phyloP scores from a whole-genome alignment of 2,113 vertebrate genomes.

The Castor canadensis region DNA sequence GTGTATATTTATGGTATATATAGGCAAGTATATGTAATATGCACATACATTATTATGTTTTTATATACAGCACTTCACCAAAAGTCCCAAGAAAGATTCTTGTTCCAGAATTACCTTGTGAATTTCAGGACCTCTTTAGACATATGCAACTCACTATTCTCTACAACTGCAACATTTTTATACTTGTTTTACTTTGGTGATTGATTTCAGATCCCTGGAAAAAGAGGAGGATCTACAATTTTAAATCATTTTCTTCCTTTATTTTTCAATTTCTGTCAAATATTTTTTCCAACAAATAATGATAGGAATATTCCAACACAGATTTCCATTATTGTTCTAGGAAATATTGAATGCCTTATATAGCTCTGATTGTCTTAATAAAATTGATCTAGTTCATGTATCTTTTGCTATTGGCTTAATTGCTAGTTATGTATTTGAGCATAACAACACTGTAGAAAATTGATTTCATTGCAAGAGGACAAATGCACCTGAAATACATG shows the following conservation, averaged over 20 bases:
- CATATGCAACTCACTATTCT: not conserved
- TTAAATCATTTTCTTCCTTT: not conserved
- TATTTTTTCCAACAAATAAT: not conserved
- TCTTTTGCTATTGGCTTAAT: not conserved
- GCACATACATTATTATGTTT: not conserved
- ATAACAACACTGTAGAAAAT: not conserved
- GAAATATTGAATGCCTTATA: not conserved
- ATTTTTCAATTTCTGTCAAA: not conserved
- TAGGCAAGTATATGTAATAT: no score
- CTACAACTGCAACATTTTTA: not conserved
- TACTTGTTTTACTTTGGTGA: not conserved
- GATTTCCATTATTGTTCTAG: not conserved
- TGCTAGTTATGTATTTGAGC: slow-evolving; percentile 29
- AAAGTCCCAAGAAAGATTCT: not conserved
- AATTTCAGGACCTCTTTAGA: not conserved
- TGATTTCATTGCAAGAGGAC: slow-evolving; percentile 30
- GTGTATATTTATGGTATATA: not conserved
- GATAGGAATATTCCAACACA: not conserved
- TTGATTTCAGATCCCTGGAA: not conserved
- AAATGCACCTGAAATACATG: not conserved
- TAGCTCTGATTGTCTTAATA: slow-evolving; percentile 3
- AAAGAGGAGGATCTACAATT: not conserved
- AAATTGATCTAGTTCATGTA: not conserved
- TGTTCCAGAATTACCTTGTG: not conserved
- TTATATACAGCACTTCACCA: not conserved